Evolutionary conservation across 2,888 invertebrate species (phyloP).

Genomic region (Holacanthella duospinosa): DNA sequence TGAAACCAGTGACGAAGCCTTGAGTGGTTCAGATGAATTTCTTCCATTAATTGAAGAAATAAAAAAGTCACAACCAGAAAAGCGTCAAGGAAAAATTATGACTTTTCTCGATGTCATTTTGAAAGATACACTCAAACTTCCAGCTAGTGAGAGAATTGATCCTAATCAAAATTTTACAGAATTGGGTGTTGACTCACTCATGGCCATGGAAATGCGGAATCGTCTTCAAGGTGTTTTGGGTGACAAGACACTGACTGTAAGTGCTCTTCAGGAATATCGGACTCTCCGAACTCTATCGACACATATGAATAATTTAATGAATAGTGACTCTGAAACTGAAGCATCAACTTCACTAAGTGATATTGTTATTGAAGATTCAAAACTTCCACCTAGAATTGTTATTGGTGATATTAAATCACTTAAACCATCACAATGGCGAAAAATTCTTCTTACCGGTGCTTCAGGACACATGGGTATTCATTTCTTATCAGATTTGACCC

Average conservation of each 20-base stretch:
- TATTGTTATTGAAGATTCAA: conserved; percentile 14
- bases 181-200: conserved; percentile 19
- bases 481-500: background rate
- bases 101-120: conserved; percentile 17
- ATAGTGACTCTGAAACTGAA: conserved; percentile 5
- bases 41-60: background rate
- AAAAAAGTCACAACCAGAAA: conserved; percentile 4
- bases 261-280: conserved; percentile 16
- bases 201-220: conserved; percentile 23
- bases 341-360: background rate
- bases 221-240: conserved; percentile 17
- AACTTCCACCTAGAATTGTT: conserved; percentile 7
- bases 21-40: background rate
- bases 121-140: conserved; percentile 15
- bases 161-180: conserved; percentile 16
- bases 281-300: conserved; percentile 12
- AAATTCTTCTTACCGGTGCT: conserved; percentile 9
- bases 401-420: background rate
- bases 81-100: conserved; percentile 7
- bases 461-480: conserved; percentile 14
- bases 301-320: conserved; percentile 10
- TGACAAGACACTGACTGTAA: conserved; percentile 10
- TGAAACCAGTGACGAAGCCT: background rate
- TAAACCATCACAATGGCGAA: background rate
- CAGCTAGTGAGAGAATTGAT: conserved; percentile 15